Evolutionary conservation across 2,888 invertebrate genomes (phyloP).

Genomic region (Eristalis intricaria): DNA sequence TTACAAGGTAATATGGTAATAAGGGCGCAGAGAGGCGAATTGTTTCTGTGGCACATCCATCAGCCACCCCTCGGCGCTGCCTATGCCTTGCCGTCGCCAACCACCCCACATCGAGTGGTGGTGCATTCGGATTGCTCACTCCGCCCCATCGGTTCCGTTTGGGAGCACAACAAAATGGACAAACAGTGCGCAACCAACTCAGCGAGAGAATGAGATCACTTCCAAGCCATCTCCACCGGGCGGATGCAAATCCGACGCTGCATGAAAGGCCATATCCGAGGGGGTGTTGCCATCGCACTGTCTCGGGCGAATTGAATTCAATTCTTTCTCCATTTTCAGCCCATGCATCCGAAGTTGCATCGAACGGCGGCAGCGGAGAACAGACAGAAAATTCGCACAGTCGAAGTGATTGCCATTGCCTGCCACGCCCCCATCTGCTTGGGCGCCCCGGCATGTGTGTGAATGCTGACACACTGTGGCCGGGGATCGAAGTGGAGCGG

Average conservation of each 20-base stretch:
- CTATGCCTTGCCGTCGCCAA: slow-evolving; percentile 21
- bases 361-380: neutral
- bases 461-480: neutral
- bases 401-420: slow-evolving; percentile 64
- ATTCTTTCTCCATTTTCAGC: slow-evolving; percentile 62
- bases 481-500: neutral
- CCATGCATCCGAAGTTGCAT: slow-evolving; percentile 61
- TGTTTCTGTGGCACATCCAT: slow-evolving; percentile 68
- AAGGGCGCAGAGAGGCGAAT: slow-evolving; percentile 68
- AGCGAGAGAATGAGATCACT: slow-evolving; percentile 25
- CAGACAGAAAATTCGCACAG: slow-evolving; percentile 54
- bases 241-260: neutral
- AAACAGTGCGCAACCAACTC: slow-evolving; percentile 60
- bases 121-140: slow-evolving; percentile 59
- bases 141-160: slow-evolving; percentile 64
- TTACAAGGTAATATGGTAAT: slow-evolving; percentile 78
- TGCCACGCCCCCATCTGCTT: slow-evolving; percentile 60
- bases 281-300: neutral
- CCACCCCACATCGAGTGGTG: slow-evolving; percentile 22
- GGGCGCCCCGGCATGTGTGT: slow-evolving; percentile 34
- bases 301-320: slow-evolving; percentile 54
- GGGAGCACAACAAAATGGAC: slow-evolving; percentile 70
- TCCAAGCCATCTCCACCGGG: slow-evolving; percentile 1
- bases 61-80: slow-evolving; percentile 24
- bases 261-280: neutral